A percentile compares a stretch with the other conserved stretches of the same genome.
Conservation (phyloP, 1,140 invertebrate species). For the Papilio aristodemus region DNA sequence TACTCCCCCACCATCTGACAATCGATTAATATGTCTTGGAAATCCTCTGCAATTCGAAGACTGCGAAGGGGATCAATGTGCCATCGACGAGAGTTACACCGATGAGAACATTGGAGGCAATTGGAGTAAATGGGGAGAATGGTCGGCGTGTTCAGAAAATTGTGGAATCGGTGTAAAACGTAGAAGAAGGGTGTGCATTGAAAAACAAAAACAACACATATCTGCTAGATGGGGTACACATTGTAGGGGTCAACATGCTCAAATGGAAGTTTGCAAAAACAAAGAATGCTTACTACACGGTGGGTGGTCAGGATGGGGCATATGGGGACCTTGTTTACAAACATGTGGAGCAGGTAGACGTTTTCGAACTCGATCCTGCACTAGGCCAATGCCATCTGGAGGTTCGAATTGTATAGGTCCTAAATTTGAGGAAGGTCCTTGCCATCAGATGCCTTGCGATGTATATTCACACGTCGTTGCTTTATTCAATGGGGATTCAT, state of each 20-base stretch:
- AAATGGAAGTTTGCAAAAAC: conserved; percentile 61
- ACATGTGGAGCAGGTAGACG: conserved; percentile 63
- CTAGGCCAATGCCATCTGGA: conserved; percentile 58
- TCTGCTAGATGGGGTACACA: conserved; percentile 62
- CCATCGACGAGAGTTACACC: conserved; percentile 46
- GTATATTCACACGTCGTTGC: conserved; percentile 56
- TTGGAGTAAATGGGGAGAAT: conserved; percentile 64
- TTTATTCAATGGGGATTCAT: conserved; percentile 65
- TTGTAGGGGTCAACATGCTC: conserved; percentile 65
- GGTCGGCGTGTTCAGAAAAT: conserved; percentile 65
- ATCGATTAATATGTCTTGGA: conserved; percentile 55
- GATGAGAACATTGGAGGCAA: conserved; percentile 42
- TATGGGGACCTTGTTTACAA: conserved; percentile 68
- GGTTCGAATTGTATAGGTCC: conserved; percentile 56
- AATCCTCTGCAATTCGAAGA: conserved; percentile 55
- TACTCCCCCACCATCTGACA: conserved; percentile 59
- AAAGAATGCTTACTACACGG: conserved; percentile 57
- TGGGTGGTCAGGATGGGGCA: conserved; percentile 70
- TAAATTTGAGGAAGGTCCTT: conserved; percentile 62
- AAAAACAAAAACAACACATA: conserved; percentile 44
- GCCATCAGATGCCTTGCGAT: conserved; percentile 62
- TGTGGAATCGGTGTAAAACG: conserved; percentile 61
- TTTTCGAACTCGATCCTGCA: conserved; percentile 62
- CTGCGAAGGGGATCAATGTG: conserved; percentile 70
- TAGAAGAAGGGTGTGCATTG: conserved; percentile 57